A percentile compares a stretch with the other conserved stretches of the same genome.
Conservation (phyloP, 2,888 invertebrate genomes). For the Fragum whitleyi region DNA sequence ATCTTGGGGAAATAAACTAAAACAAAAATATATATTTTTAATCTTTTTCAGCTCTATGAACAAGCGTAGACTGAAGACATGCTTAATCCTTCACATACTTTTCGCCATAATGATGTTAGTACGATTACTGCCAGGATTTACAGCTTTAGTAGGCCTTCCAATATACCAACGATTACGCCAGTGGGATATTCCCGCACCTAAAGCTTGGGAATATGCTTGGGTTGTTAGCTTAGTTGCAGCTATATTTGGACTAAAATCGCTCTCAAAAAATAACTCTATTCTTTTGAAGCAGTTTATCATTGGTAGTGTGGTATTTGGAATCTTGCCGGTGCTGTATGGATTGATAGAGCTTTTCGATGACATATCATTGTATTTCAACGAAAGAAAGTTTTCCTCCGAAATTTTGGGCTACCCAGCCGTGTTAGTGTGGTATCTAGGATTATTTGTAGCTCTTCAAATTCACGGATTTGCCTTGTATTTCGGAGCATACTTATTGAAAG, state of each 20-base stretch:
- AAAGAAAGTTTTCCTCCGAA: conserved; percentile 88
- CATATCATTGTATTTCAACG: conserved; percentile 92
- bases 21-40: too few species aligned
- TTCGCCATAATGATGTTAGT: conserved; percentile 95
- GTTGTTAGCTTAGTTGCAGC: conserved; percentile 93
- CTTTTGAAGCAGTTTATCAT: conserved; percentile 86
- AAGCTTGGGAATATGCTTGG: conserved; percentile 98
- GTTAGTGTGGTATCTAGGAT: conserved; percentile 96
- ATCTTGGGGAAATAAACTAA: too few species aligned
- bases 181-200: conserved; percentile 92
- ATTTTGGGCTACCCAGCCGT: conserved; percentile 91
- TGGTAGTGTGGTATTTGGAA: conserved; percentile 92
- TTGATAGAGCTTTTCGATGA: conserved; percentile 93
- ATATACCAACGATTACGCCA: conserved; percentile 95
- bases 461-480: conserved; percentile 83
- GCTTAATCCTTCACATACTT: conserved; percentile 96
- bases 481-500: conserved; percentile 78
- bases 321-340: conserved; percentile 93
- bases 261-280: conserved; percentile 92
- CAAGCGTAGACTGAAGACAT: conserved; percentile 97
- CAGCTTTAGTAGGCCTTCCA: conserved; percentile 96
- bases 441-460: conserved; percentile 94
- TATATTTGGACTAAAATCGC: conserved; percentile 93
- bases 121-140: conserved; percentile 95
- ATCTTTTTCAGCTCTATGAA: conserved; percentile 94